Conservation (phyloP, 1,140 invertebrate genomes). For the Musca domestica region DNA sequence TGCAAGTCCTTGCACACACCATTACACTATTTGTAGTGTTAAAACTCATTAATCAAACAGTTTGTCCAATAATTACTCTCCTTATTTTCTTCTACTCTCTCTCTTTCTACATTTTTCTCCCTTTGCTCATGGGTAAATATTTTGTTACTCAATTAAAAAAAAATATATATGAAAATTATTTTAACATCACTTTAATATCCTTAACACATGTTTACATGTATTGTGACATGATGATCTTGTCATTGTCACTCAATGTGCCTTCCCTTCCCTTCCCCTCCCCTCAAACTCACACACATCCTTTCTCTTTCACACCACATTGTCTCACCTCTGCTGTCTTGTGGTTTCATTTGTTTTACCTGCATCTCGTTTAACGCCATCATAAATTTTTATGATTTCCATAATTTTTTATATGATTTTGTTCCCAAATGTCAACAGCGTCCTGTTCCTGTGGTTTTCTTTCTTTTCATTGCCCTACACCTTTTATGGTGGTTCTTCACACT, state of each 20-base stretch:
- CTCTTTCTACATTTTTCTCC: too few relatives aligned
- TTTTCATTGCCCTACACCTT: conserved; percentile 1
- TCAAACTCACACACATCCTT: too few relatives aligned
- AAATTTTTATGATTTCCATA: conserved; percentile 21
- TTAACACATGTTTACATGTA: background rate
- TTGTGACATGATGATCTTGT: background rate
- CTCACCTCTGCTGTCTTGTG: background rate
- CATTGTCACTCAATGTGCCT: background rate
- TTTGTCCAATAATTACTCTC: too few relatives aligned
- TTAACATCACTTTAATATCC: too few relatives aligned
- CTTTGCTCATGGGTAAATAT: too few relatives aligned
- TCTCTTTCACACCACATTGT: background rate
- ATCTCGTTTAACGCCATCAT: conserved; percentile 22
- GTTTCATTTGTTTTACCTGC: conserved; percentile 19
- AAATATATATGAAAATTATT: too few relatives aligned
- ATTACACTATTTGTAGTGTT: too few relatives aligned
- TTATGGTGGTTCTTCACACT: background rate
- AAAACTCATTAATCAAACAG: too few relatives aligned
- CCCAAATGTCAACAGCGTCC: conserved; percentile 1
- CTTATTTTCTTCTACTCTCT: too few relatives aligned
- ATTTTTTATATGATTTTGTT: conserved; percentile 20
- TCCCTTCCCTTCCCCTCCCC: background rate
- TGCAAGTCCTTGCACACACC: too few relatives aligned
- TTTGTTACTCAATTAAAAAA: too few relatives aligned
- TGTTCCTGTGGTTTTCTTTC: conserved; percentile 21